Conservation (phyloP, 2,113 vertebrate species). For the Microtus ochrogaster region DNA sequence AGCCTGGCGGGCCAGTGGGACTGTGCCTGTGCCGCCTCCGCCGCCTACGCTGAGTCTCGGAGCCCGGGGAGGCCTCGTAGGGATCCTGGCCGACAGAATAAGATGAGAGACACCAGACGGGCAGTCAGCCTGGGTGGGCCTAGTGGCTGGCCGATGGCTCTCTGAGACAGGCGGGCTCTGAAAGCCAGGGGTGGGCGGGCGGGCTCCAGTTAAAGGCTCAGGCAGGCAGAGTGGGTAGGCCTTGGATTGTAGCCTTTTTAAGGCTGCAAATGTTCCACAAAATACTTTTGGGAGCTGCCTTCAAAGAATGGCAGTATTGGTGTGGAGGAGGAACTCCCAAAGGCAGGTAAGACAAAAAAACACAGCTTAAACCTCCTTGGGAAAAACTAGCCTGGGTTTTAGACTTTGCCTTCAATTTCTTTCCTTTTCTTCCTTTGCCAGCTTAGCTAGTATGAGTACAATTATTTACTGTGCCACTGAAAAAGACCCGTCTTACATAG, state of each 20-base stretch:
- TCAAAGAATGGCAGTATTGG: neutral
- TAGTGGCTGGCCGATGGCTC: slow-evolving; percentile 73
- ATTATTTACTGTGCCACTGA: neutral
- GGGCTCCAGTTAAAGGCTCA: slow-evolving; percentile 74
- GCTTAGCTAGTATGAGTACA: neutral
- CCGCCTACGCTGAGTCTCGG: slow-evolving; percentile 82
- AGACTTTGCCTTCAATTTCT: slow-evolving; percentile 8
- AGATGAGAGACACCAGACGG: slow-evolving; percentile 75
- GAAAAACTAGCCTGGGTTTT: neutral
- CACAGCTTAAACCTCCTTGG: slow-evolving; percentile 17
- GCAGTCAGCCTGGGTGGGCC: slow-evolving; percentile 76
- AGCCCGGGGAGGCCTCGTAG: slow-evolving; percentile 81
- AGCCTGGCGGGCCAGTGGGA: slow-evolving; percentile 79
- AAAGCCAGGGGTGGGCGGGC: slow-evolving; percentile 78
- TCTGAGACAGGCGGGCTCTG: slow-evolving; percentile 77
- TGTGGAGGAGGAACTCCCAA: slow-evolving; percentile 4
- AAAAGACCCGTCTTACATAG: neutral
- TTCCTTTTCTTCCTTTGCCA: slow-evolving; percentile 4
- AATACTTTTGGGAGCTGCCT: neutral
- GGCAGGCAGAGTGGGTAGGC: slow-evolving; percentile 54
- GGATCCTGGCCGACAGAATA: slow-evolving; percentile 83
- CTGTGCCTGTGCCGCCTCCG: slow-evolving; percentile 82
- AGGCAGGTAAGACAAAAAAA: slow-evolving; percentile 23
- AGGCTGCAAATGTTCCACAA: slow-evolving; percentile 28
- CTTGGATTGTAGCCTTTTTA: slow-evolving; percentile 28